Evolutionary conservation across 2,113 vertebrate genomes (phyloP), one percentile per base, ranked within the genome.

Genomic region (Salvelinus alpinus): DNA sequence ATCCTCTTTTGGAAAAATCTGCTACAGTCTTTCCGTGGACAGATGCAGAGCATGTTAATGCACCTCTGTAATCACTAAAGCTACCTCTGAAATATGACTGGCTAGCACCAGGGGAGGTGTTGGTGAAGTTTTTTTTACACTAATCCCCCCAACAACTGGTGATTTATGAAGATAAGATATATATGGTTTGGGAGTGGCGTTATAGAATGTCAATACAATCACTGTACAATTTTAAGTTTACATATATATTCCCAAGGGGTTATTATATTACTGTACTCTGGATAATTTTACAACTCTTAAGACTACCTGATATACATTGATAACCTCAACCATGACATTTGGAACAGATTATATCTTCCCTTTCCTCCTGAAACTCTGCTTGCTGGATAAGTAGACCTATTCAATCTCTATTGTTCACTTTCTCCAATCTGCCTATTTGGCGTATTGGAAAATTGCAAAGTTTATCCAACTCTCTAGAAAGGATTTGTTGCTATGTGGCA

Each of bases 401-500:
- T 74, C 65, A 47, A 27, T 88, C 71, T 77, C 16, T 78, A 69
- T 75, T 71, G 76, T 75, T 78, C 51, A 78, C 27, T 34, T 74
- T 25, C 16, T 78, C 71, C 5, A 31, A 82, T 89, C 54, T 80
- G 12, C 69, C 54, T 74, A 79, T 82, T 79, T 80, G 79, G 57
- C 82, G 83, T 31, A 85, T 83, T 80, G 78, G 51, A 78, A 74
- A 87, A 87, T 78, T 85, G 72, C 76, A 75, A 72, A 75, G 81
- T 77, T 91, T 84, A 84, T 87, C 81, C 76, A 68, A 72, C 76
- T 82, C 82, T 82, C 78, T 81, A 25, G 34, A 57, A 83, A 74
- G 76, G 89, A 91, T 92, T 86, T 87, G 78, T 85, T 80, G 76
- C 77, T 84, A 80, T 86, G 83, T 90, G 86, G 84, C 85, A 80